Base-by-base conservation (phyloP, 2,888 invertebrate genomes). In the Bimastos eiseni region DNA sequence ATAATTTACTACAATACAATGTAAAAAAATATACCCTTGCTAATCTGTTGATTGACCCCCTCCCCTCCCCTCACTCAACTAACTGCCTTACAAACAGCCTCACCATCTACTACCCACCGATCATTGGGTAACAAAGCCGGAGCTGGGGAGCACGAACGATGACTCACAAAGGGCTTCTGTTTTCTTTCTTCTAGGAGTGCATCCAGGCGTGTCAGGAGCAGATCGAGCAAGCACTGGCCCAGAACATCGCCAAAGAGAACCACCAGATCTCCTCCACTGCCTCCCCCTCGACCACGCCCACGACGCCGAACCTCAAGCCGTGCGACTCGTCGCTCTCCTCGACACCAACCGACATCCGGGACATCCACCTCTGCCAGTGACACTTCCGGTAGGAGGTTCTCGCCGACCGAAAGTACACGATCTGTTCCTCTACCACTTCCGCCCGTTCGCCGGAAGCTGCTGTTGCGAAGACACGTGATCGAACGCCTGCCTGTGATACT, bases 331-430 rank as follows among this genome's bases (percentile, higher is more conserved):
- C 44, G 15, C 91, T 91, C 44, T 96, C 97, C 93, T 96, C 97
- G 93, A 97, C 97, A 90, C 97, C 97, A 93, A 97, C 97, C 93
- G 98, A 98, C 95, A 97, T 97, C 93, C 96, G 97, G 93, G 97
- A 98, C 95, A 97, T 98, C 93, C 97, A 97, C 95, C 70, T 90
- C 33, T 70, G 49, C 44, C 88, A 88, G 88, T 41, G 83, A 86
- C 86, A 49, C 34, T 84, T 84, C 84, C 84, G 84, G 84, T 37
- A 33, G 41, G 49, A 89, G 30, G 41, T 89, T 21, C 41, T 21
- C 30, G 44, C 34, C 37, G 33, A 49, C 44, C 89, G 49, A 33
- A 49, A 41, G 19, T 89, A 36, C 37, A 24, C 41, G 89, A 89
- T 49, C 44, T n/a, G 44, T 44, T 30, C 33, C 41, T 55, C 36